Evolutionary conservation across 2,797 vertebrate species (phyloP), one percentile per base, ranked within the genome.

Genomic region (Carduelis carduelis): DNA sequence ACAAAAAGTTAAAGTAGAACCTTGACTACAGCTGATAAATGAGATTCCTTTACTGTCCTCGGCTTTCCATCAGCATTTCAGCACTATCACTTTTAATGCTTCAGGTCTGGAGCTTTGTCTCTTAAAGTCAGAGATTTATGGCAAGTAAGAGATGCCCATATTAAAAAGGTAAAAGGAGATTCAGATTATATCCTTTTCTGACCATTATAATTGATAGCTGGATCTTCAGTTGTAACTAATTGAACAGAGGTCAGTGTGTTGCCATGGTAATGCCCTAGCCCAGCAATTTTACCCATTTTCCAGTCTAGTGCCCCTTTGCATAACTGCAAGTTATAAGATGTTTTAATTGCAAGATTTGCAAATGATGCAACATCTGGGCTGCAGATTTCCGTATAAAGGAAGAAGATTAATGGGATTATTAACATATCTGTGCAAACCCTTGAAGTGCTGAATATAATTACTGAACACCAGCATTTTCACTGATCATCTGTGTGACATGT

Each of bases 361-460:
- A 98, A 97, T 98, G 98, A 98, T 98, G 97, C 97, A 98, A 98
- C 98, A 98, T 98, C 98, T 98, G 98, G 98, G 94, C 95, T 96
- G 65, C 83, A 80, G 82, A 97, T 98, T 98, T 98, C 97, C 98
- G 98, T 98, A 97, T 95, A 97, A 98, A 98, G 95, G 96, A 97
- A 98, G 93, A 98, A 98, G 98, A 98, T 98, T 98, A 98, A 98
- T 98, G 93, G 96, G 70, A 91, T 96, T 98, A 98, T 99, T 98
- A 98, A 97, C 98, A 98, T 98, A 98, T 98, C 96, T 96, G 89
- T 97, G 95, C 97, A 97, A 98, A 97, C 86, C 95, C 96, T 95
- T 97, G 90, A 97, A 96, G 95, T 98, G 95, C 96, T 97, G 92
- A 97, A 98, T 97, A 94, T 97, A 98, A 98, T 98, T 97, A 98